Conservation (phyloP, 2,113 vertebrate genomes). For the Megaceryle torquata region DNA sequence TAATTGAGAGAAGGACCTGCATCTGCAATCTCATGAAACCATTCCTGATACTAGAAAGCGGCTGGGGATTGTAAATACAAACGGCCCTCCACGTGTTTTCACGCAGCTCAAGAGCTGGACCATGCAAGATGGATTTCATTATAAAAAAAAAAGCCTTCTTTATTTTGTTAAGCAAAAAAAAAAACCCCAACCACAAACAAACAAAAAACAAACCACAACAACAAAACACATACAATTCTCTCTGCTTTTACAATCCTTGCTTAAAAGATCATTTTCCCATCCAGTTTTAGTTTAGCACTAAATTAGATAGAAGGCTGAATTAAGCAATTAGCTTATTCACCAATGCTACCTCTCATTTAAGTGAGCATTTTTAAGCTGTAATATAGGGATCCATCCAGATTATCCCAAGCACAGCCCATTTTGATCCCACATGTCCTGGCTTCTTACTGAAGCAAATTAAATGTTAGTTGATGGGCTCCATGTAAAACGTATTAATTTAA, state of each 20-base stretch:
- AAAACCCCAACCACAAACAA: background rate
- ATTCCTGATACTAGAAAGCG: background rate
- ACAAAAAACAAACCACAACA: background rate
- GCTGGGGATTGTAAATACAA: background rate
- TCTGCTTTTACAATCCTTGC: background rate
- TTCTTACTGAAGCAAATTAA: slow-evolving; percentile 68
- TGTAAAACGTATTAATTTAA: slow-evolving; percentile 71
- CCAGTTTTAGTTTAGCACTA: background rate
- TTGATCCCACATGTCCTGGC: background rate
- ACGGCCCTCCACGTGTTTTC: background rate
- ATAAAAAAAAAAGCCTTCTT: background rate
- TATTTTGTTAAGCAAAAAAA: background rate
- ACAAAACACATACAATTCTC: background rate
- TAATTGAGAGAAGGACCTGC: background rate
- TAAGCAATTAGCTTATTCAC: background rate
- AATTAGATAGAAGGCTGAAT: background rate
- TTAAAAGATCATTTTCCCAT: background rate
- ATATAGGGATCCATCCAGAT: background rate
- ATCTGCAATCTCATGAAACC: background rate
- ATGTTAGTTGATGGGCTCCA: slow-evolving; percentile 68
- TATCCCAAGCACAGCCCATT: background rate
- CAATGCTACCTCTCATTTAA: background rate
- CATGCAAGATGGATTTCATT: background rate
- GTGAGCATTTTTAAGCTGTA: background rate
- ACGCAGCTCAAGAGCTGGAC: background rate